A percentile compares a stretch with the other conserved stretches of the same genome.
Conservation (phyloP, 2,888 invertebrate species). For the Ophion slaviceki region DNA sequence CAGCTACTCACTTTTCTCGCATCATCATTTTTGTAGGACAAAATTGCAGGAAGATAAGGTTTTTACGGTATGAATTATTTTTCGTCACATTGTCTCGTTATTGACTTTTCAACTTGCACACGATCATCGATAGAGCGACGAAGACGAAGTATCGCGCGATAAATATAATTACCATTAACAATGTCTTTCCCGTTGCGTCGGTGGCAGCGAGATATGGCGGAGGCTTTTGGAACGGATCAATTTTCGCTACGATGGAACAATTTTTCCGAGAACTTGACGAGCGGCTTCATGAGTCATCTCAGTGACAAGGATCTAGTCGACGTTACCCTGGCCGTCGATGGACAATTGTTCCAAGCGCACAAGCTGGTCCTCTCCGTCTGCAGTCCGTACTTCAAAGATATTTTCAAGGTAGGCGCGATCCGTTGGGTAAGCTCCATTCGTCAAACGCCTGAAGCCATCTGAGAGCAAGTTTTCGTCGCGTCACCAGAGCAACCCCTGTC, state of each 20-base stretch:
- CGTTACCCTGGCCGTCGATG: slow-evolving; percentile 84
- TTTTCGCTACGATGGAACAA: slow-evolving; percentile 84
- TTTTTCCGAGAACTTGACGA: slow-evolving; percentile 82
- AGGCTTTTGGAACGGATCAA: slow-evolving; percentile 67
- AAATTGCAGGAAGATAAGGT: too few species aligned
- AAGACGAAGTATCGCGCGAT: not conserved
- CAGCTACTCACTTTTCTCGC: not conserved
- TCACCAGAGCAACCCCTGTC: slow-evolving; percentile 72
- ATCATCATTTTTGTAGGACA: not conserved
- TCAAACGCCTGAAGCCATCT: not conserved
- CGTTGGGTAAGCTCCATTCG: not conserved
- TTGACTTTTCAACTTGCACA: too few species aligned
- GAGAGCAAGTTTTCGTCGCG: not conserved
- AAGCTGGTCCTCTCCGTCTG: slow-evolving; percentile 84
- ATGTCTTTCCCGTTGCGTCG: not conserved
- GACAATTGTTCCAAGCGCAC: slow-evolving; percentile 83
- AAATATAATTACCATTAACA: not conserved
- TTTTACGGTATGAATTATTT: too few species aligned
- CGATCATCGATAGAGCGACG: too few species aligned
- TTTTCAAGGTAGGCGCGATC: slow-evolving; percentile 79
- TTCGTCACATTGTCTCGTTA: too few species aligned
- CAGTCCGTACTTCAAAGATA: slow-evolving; percentile 84
- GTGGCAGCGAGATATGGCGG: slow-evolving; percentile 68
- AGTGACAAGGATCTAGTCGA: slow-evolving; percentile 83
- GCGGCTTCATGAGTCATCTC: slow-evolving; percentile 82